Evolutionary conservation across 2,797 vertebrate species (phyloP).

Genomic region (Thalassophryne amazonica): DNA sequence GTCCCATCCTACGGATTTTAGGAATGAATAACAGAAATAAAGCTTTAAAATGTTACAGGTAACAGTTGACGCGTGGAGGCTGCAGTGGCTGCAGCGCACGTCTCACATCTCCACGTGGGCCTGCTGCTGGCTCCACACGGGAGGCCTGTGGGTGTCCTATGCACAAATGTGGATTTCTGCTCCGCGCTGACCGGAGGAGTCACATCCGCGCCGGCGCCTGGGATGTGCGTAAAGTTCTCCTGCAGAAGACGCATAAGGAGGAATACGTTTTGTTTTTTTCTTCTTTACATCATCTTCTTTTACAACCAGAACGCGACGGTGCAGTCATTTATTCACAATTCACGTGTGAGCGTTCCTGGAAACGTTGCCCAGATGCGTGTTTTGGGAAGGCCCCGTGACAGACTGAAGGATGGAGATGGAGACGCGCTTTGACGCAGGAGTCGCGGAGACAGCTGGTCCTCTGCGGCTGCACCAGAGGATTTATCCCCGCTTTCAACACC

Average conservation of each 20-base stretch:
- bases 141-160: constrained; percentile 50
- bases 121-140: constrained; percentile 32
- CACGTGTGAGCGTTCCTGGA: constrained; percentile 49
- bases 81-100: constrained; percentile 57
- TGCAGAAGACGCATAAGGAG: constrained; percentile 19
- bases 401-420: constrained; percentile 45
- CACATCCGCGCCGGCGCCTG: too few species aligned
- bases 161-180: constrained; percentile 44
- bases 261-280: constrained; percentile 8
- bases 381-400: constrained; percentile 36
- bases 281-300: too few species aligned
- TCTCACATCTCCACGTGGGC: constrained; percentile 61
- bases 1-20: constrained; percentile 86
- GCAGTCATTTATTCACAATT: too few species aligned
- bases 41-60: constrained; percentile 78
- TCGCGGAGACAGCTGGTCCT: constrained; percentile 6
- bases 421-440: constrained; percentile 30
- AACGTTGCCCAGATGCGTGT: constrained; percentile 19
- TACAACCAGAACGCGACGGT: constrained; percentile 2
- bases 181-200: constrained; percentile 34
- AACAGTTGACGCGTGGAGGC: constrained; percentile 71
- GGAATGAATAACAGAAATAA: constrained; percentile 86
- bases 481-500: neutral
- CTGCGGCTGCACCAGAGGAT: constrained; percentile 10
- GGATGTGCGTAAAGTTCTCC: constrained; percentile 19